phyloP scores from a whole-genome alignment of 2,888 invertebrate species.

The Dynastes hyllus region DNA sequence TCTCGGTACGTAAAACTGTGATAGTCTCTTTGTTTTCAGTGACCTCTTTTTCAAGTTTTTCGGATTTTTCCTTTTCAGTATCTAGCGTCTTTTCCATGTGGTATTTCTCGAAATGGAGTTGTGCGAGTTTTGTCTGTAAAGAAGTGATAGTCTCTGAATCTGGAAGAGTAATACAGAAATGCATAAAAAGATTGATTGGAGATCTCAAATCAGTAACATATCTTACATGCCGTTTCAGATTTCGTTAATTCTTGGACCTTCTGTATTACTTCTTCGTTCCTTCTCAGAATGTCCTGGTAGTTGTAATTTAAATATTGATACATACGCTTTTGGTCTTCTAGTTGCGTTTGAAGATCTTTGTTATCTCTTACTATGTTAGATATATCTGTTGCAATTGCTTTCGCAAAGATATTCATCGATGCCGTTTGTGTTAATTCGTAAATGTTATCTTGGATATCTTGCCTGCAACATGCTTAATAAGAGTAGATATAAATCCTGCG shows the following conservation, averaged over 20 bases:
- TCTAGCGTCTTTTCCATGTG: conserved; percentile 33
- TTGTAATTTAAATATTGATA: conserved; percentile 37
- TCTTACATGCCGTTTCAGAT: conserved; percentile 26
- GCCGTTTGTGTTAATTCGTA: conserved; percentile 40
- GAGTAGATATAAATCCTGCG: neutral
- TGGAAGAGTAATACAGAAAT: conserved; percentile 17
- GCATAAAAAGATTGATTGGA: neutral
- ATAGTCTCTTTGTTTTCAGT: conserved; percentile 21
- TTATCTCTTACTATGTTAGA: conserved; percentile 17
- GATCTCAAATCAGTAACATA: neutral
- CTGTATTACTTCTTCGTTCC: conserved; percentile 25
- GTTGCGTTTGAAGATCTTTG: conserved; percentile 28
- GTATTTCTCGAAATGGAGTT: conserved; percentile 45
- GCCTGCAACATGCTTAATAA: conserved; percentile 23
- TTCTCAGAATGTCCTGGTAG: conserved; percentile 44
- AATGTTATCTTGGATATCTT: conserved; percentile 43
- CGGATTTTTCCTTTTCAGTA: conserved; percentile 24
- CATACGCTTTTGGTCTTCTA: conserved; percentile 37
- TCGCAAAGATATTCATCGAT: conserved; percentile 41
- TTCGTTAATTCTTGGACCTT: conserved; percentile 42
- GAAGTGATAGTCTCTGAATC: conserved; percentile 37
- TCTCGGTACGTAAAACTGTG: conserved; percentile 26
- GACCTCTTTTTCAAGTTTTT: conserved; percentile 25
- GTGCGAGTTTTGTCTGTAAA: conserved; percentile 29
- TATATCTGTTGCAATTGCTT: conserved; percentile 46